A percentile compares a stretch with the other conserved stretches of the same genome.
These are phyloP conservation scores for Panonychus citri DNA, from an alignment of 1,140 invertebrate species.

Conservation along the genomic window DNA sequence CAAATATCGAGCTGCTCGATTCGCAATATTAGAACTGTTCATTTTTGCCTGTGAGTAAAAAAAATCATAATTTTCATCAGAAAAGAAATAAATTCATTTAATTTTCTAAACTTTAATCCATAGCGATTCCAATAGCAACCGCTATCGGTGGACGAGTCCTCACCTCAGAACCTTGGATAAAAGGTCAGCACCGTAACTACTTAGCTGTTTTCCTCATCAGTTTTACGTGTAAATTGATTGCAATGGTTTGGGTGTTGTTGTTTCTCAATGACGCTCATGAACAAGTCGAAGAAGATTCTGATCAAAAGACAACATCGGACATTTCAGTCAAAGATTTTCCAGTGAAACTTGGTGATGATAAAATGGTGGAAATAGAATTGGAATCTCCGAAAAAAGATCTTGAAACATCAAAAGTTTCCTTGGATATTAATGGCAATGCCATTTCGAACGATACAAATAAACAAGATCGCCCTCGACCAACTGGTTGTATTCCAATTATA, in stretches of 20 bases:
- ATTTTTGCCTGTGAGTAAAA: neutral
- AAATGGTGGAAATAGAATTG: too few relatives aligned
- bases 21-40: slow-evolving; percentile 1
- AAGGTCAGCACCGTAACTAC: too few relatives aligned
- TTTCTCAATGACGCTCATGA: too few relatives aligned
- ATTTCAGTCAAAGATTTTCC: too few relatives aligned
- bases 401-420: too few relatives aligned
- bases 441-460: neutral
- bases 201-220: too few relatives aligned
- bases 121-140: neutral
- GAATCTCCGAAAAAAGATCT: too few relatives aligned
- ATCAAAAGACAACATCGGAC: too few relatives aligned
- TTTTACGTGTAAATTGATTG: too few relatives aligned
- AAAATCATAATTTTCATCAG: neutral
- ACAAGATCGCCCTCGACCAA: neutral
- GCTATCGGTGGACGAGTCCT: neutral
- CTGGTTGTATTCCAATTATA: neutral
- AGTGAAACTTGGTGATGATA: too few relatives aligned
- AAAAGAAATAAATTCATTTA: neutral
- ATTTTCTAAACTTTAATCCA: neutral
- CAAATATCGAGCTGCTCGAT: neutral
- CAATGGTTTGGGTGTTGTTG: too few relatives aligned
- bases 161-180: neutral
- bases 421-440: neutral
- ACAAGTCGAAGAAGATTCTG: too few relatives aligned